Base-by-base conservation (phyloP, 2,113 vertebrate genomes). In the Geococcyx californianus region DNA sequence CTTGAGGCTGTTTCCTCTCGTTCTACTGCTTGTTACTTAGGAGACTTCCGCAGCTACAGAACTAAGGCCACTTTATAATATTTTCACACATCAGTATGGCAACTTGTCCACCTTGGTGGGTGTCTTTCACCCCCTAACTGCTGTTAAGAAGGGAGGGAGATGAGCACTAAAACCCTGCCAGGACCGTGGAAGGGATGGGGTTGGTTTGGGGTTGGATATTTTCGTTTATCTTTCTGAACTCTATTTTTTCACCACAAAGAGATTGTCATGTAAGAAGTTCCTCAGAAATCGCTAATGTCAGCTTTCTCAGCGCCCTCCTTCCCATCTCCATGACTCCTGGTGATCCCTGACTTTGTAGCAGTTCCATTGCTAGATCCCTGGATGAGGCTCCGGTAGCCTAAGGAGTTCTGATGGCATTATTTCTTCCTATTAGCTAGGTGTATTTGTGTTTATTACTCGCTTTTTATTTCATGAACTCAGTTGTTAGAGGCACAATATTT, bases 191-290 rank as follows among this genome's bases (percentile, higher is more conserved):
- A 89, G 52, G 33, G 29, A 23, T 3, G 2, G 29, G 11, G 16
- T 5, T 68, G 40, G 29, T 47, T 79, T 33, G 11, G 8, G 58
- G 12, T 6, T 44, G 8, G 15, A 12, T 34, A 34, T 19, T 49
- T 84, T 69, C 40, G 19, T 23, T 74, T 15, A 13, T 9, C 10
- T 75, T 67, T 72, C 42, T 28, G 12, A 64, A 89, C 74, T 73
- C 45, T 25, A 0, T 0, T 36, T 74, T 86, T 58, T 66, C 59
- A 34, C 33, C 0, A 0, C 42, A 55, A 55, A 52, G 60, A 26
- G 73, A 63, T 52, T 34, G 33, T 29, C 13, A 1, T 11, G 13
- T 31, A 60, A n/a, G 34, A 84, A 26, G 26, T 60, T 63, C 69
- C 56, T 84, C 26, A 18, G 44, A 24, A 87, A 34, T 6, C 14